Evolutionary conservation across 2,797 vertebrate genomes (phyloP).

Genomic region (Pangasius krempfi): DNA sequence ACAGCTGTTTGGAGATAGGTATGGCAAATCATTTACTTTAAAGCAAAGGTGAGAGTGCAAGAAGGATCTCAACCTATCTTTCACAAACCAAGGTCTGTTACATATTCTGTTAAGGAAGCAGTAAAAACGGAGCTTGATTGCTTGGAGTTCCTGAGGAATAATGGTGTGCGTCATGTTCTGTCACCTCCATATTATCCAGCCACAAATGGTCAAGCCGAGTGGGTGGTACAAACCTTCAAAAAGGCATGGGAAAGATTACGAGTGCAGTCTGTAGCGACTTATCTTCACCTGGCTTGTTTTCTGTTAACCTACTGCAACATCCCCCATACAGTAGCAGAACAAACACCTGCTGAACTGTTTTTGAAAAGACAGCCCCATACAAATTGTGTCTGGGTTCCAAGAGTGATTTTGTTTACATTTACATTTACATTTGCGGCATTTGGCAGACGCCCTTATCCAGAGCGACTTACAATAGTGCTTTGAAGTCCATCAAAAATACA

Average conservation of each 20-base stretch:
- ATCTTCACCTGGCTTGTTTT: too few relatives aligned
- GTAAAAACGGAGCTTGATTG: conserved; percentile 31
- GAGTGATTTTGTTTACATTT: too few relatives aligned
- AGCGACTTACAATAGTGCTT: too few relatives aligned
- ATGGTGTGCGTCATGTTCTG: background rate
- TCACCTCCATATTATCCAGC: conserved; percentile 16
- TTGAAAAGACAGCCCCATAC: conserved; percentile 21
- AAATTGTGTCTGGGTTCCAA: too few relatives aligned
- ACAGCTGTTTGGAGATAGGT: conserved; percentile 1
- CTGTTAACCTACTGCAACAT: too few relatives aligned
- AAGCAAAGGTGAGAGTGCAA: background rate
- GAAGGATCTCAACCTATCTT: background rate
- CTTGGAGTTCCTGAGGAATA: conserved; percentile 8
- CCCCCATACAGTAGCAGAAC: background rate
- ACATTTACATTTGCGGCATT: too few relatives aligned
- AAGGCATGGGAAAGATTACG: background rate
- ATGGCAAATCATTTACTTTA: background rate
- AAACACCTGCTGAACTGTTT: conserved; percentile 35
- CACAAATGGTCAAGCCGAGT: background rate
- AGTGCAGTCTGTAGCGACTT: background rate
- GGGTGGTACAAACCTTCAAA: background rate
- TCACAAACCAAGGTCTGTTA: background rate
- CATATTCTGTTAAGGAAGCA: conserved; percentile 19
- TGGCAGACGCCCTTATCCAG: too few relatives aligned
- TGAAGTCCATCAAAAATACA: too few relatives aligned